Evolutionary conservation across 2,113 vertebrate species (phyloP).

Genomic region (Galemys pyrenaicus): DNA sequence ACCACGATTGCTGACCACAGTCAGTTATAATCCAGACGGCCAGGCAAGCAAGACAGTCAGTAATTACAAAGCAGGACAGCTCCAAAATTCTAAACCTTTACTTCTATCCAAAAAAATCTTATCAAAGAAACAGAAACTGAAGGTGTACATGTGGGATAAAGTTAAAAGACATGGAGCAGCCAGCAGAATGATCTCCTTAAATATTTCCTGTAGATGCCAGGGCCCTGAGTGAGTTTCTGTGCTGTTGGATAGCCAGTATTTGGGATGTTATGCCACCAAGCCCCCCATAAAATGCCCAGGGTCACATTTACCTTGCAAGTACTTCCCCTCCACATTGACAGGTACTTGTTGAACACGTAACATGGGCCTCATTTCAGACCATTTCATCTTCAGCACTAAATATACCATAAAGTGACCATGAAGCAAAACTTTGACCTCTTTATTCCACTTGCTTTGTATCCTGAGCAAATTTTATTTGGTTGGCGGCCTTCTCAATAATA

Average conservation of each 20-base stretch:
- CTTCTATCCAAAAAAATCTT: neutral
- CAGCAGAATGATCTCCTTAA: neutral
- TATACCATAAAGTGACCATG: neutral
- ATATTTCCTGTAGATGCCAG: neutral
- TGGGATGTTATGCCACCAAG: neutral
- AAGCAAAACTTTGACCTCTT: conserved; percentile 20
- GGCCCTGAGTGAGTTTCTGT: neutral
- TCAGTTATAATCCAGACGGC: neutral
- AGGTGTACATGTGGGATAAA: neutral
- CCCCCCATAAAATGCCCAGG: neutral
- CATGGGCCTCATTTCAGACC: neutral
- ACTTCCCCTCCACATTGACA: neutral
- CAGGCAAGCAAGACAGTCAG: neutral
- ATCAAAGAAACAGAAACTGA: neutral
- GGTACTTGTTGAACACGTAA: neutral
- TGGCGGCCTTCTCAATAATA: neutral
- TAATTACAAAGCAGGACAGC: neutral
- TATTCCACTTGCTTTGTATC: neutral
- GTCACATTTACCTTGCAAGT: neutral
- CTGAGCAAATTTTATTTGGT: conserved; percentile 50
- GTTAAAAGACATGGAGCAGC: neutral
- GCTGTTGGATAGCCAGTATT: neutral
- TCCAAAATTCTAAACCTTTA: neutral
- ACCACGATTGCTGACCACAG: neutral
- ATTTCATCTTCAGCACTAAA: conserved; percentile 18